Evolutionary conservation across 1,140 invertebrate species (phyloP), one percentile per base, ranked within the genome.

Genomic region (Nylanderia fulva): DNA sequence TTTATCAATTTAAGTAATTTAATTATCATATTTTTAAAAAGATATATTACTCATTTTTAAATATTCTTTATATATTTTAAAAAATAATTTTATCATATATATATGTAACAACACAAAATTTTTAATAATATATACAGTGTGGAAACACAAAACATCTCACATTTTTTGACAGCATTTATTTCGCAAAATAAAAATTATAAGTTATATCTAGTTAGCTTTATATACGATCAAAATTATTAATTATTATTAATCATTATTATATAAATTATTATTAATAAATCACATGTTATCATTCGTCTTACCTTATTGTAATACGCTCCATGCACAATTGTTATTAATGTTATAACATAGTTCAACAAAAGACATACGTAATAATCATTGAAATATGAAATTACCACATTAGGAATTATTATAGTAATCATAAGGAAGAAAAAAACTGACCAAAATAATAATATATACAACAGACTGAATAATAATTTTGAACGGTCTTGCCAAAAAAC

Each of bases 301-400:
- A 54, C 68, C 45, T 71, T 52, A 71, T 71, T 52, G 52, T 71
- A 5, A 54, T 54, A 52, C 15, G 33, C 11, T 13, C 68, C 68
- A 71, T 54, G 0, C 0, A 8, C n/a, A 33, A 71, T n/a, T 52
- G 68, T 33, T 1, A 71, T 33, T 21, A 54, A 71, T 0, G 27
- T 13, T 21, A 5, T 54, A 11, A 33, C 33, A 33, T n/a, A 15
- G 0, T 71, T 45, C 18, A 29, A 4, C 18, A 5, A 71, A 33
- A 54, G 1, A n/a, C 42, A 71, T 33, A 71, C 21, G 9, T 7
- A 15, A 29, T 33, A 52, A 2, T 6, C 0, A 52, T 11, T 0
- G n/a, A 33, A 3, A 33, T 33, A 29, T 4, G 8, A 54, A n/a
- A n/a, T n/a, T n/a, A n/a, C n/a, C n/a, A n/a, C n/a, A n/a, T n/a